Conservation (phyloP, 2,888 invertebrate genomes). For the Oscheius sp. region DNA sequence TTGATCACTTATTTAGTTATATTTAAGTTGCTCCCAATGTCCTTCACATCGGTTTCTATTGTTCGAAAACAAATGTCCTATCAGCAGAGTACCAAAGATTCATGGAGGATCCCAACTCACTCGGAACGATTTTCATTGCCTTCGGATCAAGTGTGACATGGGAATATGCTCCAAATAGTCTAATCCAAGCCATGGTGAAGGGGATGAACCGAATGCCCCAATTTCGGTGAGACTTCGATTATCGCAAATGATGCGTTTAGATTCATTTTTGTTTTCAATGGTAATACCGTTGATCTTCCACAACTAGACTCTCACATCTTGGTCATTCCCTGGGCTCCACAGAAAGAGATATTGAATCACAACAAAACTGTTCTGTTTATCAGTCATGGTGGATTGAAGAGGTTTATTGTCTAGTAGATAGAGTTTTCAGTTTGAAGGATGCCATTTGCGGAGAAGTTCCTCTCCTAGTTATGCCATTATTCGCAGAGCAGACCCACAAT, state of each 20-base stretch:
- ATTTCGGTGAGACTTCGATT: slow-evolving; percentile 18
- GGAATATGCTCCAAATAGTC: slow-evolving; percentile 29
- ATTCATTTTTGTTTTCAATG: slow-evolving; percentile 38
- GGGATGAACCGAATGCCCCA: slow-evolving; percentile 32
- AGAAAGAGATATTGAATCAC: slow-evolving; percentile 41
- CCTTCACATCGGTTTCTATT: slow-evolving; percentile 26
- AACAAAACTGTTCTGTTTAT: slow-evolving; percentile 35
- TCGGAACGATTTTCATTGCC: slow-evolving; percentile 44
- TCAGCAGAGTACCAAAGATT: slow-evolving; percentile 23
- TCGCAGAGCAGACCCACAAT: slow-evolving; percentile 54
- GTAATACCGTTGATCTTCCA: slow-evolving; percentile 4
- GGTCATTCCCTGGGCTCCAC: slow-evolving; percentile 41
- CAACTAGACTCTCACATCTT: slow-evolving; percentile 25
- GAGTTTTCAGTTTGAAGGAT: slow-evolving; percentile 40
- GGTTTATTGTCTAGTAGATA: slow-evolving; percentile 23
- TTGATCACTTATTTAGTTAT: background rate
- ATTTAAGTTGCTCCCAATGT: slow-evolving; percentile 22
- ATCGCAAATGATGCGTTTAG: slow-evolving; percentile 1
- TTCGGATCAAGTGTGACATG: slow-evolving; percentile 38
- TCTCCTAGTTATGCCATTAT: slow-evolving; percentile 50
- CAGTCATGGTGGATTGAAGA: slow-evolving; percentile 45
- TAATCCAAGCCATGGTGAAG: slow-evolving; percentile 28
- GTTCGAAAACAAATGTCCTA: slow-evolving; percentile 3
- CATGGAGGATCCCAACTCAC: slow-evolving; percentile 30
- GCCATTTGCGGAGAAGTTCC: slow-evolving; percentile 47